These are phyloP conservation scores for Globodera ellingtonae DNA, from an alignment of 1,140 invertebrate genomes.

Conservation along the genomic window DNA sequence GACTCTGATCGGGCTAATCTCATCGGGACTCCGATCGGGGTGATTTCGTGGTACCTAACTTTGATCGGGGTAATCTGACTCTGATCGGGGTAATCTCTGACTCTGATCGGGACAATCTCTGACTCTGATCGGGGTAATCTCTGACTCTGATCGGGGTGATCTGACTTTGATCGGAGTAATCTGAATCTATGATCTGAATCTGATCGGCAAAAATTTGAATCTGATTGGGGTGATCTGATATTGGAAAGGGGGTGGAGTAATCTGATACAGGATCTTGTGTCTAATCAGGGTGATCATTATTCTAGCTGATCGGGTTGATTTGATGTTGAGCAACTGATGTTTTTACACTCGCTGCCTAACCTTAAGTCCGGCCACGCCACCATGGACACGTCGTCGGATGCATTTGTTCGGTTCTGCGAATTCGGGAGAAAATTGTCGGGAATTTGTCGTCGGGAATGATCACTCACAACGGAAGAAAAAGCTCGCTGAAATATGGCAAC, in stretches of 20 bases:
- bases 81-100: too few relatives aligned
- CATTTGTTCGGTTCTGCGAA: conserved; percentile 40
- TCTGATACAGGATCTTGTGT: neutral
- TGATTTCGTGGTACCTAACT: too few relatives aligned
- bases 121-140: too few relatives aligned
- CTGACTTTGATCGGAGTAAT: too few relatives aligned
- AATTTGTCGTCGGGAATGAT: conserved; percentile 18
- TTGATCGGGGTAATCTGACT: too few relatives aligned
- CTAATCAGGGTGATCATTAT: neutral
- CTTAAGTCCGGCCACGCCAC: conserved; percentile 55
- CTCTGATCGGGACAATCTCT: too few relatives aligned
- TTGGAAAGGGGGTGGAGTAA: neutral
- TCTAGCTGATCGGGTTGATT: neutral
- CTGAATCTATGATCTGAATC: too few relatives aligned
- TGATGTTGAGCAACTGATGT: too few relatives aligned
- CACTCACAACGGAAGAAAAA: conserved; percentile 60
- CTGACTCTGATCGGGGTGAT: too few relatives aligned
- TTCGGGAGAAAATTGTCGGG: neutral
- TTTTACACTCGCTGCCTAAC: neutral
- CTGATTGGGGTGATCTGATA: neutral
- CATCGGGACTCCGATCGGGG: too few relatives aligned
- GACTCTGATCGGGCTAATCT: too few relatives aligned
- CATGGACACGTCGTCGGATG: conserved; percentile 49
- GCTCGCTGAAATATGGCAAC: conserved; percentile 39
- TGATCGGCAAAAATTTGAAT: too few relatives aligned